These are phyloP conservation scores for Nymphalis io DNA, from an alignment of 1,140 invertebrate genomes.

Conservation along the genomic window DNA sequence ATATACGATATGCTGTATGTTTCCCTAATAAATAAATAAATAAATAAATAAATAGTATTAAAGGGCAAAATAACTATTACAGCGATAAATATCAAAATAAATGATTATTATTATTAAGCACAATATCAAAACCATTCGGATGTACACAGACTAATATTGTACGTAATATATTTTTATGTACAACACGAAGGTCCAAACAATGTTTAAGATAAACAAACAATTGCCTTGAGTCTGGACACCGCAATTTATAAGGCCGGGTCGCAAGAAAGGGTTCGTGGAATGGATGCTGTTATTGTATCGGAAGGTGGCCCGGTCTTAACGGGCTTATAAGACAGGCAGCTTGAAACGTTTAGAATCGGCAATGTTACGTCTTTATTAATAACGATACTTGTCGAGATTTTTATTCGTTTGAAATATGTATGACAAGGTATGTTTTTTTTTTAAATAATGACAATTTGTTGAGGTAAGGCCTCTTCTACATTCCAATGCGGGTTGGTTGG, in stretches of 20 bases:
- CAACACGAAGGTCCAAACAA: constrained; percentile 34
- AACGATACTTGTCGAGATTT: too few species aligned
- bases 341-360: constrained; percentile 41
- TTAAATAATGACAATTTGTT: too few species aligned
- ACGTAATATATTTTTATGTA: constrained; percentile 38
- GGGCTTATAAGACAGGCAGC: constrained; percentile 45
- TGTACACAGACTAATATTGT: background rate
- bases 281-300: constrained; percentile 75
- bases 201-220: constrained; percentile 52
- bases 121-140: background rate
- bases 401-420: background rate
- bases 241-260: constrained; percentile 69
- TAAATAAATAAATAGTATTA: too few species aligned
- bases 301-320: constrained; percentile 75
- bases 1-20: too few species aligned
- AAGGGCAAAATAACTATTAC: too few species aligned
- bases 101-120: too few species aligned
- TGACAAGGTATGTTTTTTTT: too few species aligned
- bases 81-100: too few species aligned
- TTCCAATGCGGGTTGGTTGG: too few species aligned
- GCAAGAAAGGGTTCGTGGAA: constrained; percentile 67
- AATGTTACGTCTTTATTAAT: background rate
- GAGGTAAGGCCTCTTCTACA: too few species aligned
- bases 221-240: constrained; percentile 64
- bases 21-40: too few species aligned